Conservation (phyloP, 1,140 invertebrate genomes). For the Drosophila auraria region DNA sequence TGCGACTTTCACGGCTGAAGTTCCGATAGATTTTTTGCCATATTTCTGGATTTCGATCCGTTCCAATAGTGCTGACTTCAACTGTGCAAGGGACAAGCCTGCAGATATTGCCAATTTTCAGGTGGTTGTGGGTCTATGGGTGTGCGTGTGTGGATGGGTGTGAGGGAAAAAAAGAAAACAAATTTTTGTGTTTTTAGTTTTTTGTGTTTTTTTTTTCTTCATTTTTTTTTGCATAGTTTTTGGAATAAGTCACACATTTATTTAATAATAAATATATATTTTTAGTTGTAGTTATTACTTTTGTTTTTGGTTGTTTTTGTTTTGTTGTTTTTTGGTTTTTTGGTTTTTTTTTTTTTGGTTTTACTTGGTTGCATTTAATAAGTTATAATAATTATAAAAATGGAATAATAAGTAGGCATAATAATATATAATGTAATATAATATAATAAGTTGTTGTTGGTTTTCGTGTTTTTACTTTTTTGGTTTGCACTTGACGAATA, state of each 20-base stretch:
- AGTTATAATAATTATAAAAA: conserved; percentile 84
- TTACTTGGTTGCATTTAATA: conserved; percentile 66
- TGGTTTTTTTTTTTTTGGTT: conserved; percentile 33
- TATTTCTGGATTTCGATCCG: neutral
- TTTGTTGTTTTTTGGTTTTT: conserved; percentile 17
- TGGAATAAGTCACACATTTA: conserved; percentile 78
- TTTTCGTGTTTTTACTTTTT: conserved; percentile 52
- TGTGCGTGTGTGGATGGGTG: conserved; percentile 14
- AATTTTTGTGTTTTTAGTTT: conserved; percentile 65
- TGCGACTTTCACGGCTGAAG: conserved; percentile 25
- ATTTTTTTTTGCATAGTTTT: conserved; percentile 67
- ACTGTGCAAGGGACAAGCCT: conserved; percentile 17
- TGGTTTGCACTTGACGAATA: conserved; percentile 70
- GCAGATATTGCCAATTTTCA: conserved; percentile 22
- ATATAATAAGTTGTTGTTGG: conserved; percentile 74
- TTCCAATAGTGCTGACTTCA: conserved; percentile 31
- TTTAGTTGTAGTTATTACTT: conserved; percentile 46
- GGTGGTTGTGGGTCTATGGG: conserved; percentile 1
- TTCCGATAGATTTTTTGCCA: conserved; percentile 3
- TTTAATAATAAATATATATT: conserved; percentile 75
- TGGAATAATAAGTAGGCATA: conserved; percentile 83
- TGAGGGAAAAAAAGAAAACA: conserved; percentile 62
- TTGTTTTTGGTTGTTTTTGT: conserved; percentile 40
- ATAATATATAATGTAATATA: conserved; percentile 81
- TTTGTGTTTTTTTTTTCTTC: conserved; percentile 49